Evolutionary conservation across 2,888 invertebrate genomes (phyloP).

Genomic region (Tenthredo distinguenda): DNA sequence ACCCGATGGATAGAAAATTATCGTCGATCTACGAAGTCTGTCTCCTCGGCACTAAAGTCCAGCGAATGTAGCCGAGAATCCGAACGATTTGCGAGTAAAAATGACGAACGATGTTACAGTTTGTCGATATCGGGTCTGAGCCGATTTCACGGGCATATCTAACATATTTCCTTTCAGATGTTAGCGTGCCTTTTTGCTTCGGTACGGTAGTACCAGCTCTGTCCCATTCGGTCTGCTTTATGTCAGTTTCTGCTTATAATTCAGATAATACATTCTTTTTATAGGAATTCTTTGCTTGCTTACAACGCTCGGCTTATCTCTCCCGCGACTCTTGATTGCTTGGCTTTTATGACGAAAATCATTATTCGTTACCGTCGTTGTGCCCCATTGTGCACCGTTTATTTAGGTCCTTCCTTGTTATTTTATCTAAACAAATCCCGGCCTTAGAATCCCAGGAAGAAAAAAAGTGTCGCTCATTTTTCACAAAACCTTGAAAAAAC

Average conservation of each 20-base stretch:
- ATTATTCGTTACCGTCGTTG: slow-evolving; percentile 35
- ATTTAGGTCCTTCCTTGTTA: slow-evolving; percentile 33
- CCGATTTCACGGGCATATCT: slow-evolving; percentile 51
- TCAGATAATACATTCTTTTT: slow-evolving; percentile 48
- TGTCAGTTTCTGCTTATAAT: slow-evolving; percentile 48
- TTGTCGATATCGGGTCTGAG: slow-evolving; percentile 40
- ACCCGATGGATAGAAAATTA: neutral
- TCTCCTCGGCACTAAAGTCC: neutral
- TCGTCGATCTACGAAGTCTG: neutral
- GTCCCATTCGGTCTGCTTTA: slow-evolving; percentile 41
- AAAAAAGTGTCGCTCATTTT: neutral
- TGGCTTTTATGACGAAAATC: slow-evolving; percentile 46
- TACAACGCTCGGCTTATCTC: slow-evolving; percentile 47
- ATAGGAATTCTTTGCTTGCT: slow-evolving; percentile 51
- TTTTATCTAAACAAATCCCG: slow-evolving; percentile 33
- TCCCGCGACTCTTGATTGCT: slow-evolving; percentile 33
- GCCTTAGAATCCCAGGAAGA: neutral
- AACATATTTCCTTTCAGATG: slow-evolving; percentile 51
- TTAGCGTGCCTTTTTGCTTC: slow-evolving; percentile 42
- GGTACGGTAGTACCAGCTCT: slow-evolving; percentile 46
- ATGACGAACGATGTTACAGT: slow-evolving; percentile 40
- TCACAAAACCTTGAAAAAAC: neutral
- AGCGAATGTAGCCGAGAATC: neutral
- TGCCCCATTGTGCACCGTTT: slow-evolving; percentile 33
- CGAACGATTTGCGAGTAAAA: slow-evolving; percentile 18